phyloP scores from a whole-genome alignment of 2,888 invertebrate genomes.

The Dyspetes luteomarginatus region DNA sequence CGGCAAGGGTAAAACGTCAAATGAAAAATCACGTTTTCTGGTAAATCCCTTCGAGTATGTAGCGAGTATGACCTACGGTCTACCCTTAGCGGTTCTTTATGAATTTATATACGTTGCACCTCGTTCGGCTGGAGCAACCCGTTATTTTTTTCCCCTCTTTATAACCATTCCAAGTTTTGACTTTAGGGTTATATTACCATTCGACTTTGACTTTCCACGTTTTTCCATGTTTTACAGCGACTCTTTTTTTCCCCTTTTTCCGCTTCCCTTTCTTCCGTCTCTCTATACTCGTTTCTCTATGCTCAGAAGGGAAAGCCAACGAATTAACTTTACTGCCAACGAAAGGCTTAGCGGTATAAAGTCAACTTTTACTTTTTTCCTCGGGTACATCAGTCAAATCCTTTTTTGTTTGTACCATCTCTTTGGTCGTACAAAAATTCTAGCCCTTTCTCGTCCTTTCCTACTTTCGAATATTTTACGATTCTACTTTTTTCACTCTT shows the following conservation, averaged over 20 bases:
- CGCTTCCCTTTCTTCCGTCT: background rate
- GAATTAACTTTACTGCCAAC: constrained; percentile 79
- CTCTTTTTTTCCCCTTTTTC: constrained; percentile 33
- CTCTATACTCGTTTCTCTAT: no score
- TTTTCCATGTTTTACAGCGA: constrained; percentile 54
- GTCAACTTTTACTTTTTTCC: constrained; percentile 75
- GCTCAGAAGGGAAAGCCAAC: constrained; percentile 19
- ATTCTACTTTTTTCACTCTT: constrained; percentile 42
- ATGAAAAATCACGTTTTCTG: constrained; percentile 49
- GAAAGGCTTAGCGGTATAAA: constrained; percentile 80
- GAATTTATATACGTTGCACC: constrained; percentile 74
- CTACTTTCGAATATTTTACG: constrained; percentile 47
- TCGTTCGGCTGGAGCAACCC: constrained; percentile 57
- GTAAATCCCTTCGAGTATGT: constrained; percentile 61
- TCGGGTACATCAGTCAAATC: constrained; percentile 41
- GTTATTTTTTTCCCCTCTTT: constrained; percentile 65
- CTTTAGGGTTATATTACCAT: constrained; percentile 66
- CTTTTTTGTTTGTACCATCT: constrained; percentile 59
- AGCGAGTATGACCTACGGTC: no score
- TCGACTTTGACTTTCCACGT: constrained; percentile 47
- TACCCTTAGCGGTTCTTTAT: constrained; percentile 79
- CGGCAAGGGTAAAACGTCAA: background rate
- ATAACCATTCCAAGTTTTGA: constrained; percentile 67
- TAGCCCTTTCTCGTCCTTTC: constrained; percentile 11
- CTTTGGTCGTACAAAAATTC: constrained; percentile 49